A percentile compares a stretch with the other conserved stretches of the same genome.
Conservation (phyloP, 2,113 vertebrate genomes). For the Chascanopsetta lugubris region DNA sequence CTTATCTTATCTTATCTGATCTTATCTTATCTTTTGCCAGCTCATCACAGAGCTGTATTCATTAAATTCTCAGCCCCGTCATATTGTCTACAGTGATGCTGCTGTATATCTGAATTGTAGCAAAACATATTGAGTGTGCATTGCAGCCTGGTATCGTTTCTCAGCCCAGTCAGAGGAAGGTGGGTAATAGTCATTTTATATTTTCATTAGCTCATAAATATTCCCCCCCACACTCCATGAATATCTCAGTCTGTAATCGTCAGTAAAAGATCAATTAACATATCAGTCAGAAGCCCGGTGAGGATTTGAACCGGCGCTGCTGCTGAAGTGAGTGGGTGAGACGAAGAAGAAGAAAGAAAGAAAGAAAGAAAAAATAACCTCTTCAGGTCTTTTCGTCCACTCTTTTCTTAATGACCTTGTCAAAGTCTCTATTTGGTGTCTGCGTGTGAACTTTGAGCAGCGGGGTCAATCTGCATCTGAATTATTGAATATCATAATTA, state of each 20-base stretch:
- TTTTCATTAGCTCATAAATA: conserved; percentile 79
- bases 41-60: no score
- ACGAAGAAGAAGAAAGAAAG: not conserved
- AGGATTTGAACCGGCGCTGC: conserved; percentile 52
- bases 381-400: conserved; percentile 31
- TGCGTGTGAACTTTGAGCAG: conserved; percentile 60
- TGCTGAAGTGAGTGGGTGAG: not conserved
- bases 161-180: conserved; percentile 14
- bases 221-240: conserved; percentile 70
- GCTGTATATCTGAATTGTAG: conserved; percentile 12
- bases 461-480: conserved; percentile 57
- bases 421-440: conserved; percentile 45
- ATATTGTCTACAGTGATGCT: no score
- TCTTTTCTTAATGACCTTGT: conserved; percentile 51
- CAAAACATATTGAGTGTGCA: conserved; percentile 17
- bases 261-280: conserved; percentile 81
- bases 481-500: conserved; percentile 66
- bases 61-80: no score
- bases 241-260: conserved; percentile 73
- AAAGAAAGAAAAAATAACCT: not conserved
- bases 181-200: conserved; percentile 63
- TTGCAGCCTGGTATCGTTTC: not conserved
- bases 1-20: no score
- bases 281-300: conserved; percentile 60
- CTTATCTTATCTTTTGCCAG: no score